A percentile compares a stretch with the other conserved stretches of the same genome.
Evolutionary conservation across 2,113 vertebrate genomes (phyloP).

Genomic region (Sterrhoptilus dennistouni): DNA sequence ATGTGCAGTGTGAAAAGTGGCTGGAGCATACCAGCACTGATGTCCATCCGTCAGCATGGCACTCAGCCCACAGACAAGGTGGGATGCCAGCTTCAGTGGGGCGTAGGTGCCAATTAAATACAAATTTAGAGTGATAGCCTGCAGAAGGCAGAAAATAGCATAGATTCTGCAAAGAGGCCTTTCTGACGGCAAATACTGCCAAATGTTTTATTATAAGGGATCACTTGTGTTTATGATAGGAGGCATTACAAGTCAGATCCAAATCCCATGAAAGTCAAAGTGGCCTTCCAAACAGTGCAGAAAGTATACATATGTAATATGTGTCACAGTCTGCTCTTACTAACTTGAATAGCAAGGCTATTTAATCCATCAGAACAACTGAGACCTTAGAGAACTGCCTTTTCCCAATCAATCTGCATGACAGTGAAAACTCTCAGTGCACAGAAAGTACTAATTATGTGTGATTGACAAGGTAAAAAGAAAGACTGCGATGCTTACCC

Average conservation of each 20-base stretch:
- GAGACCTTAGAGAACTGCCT: constrained; percentile 2
- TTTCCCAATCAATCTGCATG: constrained; percentile 38
- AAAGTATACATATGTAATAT: background rate
- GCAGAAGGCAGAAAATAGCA: constrained; percentile 65
- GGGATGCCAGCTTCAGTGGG: background rate
- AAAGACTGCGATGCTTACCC: background rate
- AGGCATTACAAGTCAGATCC: background rate
- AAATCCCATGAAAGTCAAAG: constrained; percentile 4
- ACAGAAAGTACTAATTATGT: constrained; percentile 43
- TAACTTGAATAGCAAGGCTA: background rate
- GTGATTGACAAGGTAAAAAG: constrained; percentile 47
- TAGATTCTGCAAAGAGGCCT: constrained; percentile 34
- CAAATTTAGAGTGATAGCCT: constrained; percentile 63
- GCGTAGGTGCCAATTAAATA: constrained; percentile 56
- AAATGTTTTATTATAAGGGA: constrained; percentile 57
- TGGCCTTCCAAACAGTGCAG: background rate
- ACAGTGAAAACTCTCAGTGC: constrained; percentile 11
- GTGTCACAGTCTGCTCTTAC: background rate
- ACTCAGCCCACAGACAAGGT: constrained; percentile 57
- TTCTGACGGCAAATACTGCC: constrained; percentile 50
- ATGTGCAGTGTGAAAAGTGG: background rate
- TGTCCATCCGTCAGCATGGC: constrained; percentile 72
- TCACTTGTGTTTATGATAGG: constrained; percentile 56
- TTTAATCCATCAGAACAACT: constrained; percentile 17
- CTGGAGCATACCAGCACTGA: constrained; percentile 62